phyloP scores from a whole-genome alignment of 2,113 vertebrate species.

The Caracal caracal region DNA sequence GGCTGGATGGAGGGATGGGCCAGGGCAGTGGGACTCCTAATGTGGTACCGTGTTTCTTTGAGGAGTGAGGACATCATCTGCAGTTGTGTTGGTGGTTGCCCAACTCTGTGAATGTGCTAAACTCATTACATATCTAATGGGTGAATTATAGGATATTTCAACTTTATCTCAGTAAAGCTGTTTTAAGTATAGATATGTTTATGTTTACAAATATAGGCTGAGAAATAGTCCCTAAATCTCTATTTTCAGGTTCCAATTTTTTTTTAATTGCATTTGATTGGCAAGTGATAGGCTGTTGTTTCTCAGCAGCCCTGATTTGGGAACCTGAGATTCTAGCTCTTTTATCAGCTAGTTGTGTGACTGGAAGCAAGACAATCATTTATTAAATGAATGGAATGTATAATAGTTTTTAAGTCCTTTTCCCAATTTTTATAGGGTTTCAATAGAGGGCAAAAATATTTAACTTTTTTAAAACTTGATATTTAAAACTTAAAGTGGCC shows the following conservation, averaged over 20 bases:
- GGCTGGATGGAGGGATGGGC: background rate
- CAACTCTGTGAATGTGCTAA: background rate
- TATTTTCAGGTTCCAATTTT: background rate
- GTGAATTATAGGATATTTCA: background rate
- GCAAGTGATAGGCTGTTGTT: background rate
- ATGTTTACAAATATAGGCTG: background rate
- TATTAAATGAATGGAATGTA: background rate
- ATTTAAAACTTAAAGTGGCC: slow-evolving; percentile 25
- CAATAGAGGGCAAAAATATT: background rate
- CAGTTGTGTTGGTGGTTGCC: background rate
- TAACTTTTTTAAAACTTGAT: background rate
- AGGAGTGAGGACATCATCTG: background rate
- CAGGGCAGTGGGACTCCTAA: background rate
- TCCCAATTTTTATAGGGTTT: slow-evolving; percentile 28
- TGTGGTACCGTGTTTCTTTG: background rate
- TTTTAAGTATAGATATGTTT: background rate
- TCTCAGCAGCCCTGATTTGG: background rate
- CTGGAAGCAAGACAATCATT: background rate
- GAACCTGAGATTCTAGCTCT: background rate
- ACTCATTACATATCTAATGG: background rate
- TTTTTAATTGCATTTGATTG: background rate
- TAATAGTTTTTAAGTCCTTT: background rate
- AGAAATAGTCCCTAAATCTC: background rate
- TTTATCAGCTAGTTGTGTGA: background rate
- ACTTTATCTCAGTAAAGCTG: background rate